Base-by-base conservation (phyloP, 2,888 invertebrate genomes). In the Deilephila elpenor region DNA sequence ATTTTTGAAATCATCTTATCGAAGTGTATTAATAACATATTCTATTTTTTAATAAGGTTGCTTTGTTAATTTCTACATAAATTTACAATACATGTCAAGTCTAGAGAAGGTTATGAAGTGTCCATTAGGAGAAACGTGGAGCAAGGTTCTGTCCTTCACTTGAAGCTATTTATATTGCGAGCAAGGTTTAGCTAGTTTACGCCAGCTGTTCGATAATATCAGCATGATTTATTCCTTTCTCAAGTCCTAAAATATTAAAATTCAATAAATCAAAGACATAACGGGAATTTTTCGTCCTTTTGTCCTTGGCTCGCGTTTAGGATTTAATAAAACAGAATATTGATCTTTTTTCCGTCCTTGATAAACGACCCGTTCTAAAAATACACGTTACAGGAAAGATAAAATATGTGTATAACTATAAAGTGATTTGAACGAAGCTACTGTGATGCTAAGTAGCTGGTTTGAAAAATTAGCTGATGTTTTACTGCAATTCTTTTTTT, bases 81-180 rank as follows among this genome's bases (percentile, higher is more conserved):
- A 1, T 51, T 51, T 67, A 25, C 20, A 17, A 51, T 25, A 14
- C 6, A 67, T 51, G 51, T 25, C 51, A 29, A 51, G 67, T 67
- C 51, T 67, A 20, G 67, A 44, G 44, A 67, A 67, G 44, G 67
- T 14, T 51, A 51, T 25, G 51, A 67, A 17, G 51, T 51, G 11
- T 51, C 67, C 20, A 51, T 51, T 67, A 67, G 44, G 37, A 64
- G 25, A 67, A 67, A 44, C 5, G 14, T 44, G 14, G 25, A 14
- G 25, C 51, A 67, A 25, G 17, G 51, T 51, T 25, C 51, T 44
- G 67, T 67, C 67, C 67, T 67, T 67, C 67, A 51, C 3, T 20
- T 7, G 67, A 25, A 51, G 25, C 25, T 67, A 67, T 67, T 67
- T 67, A 51, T 67, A 51, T 51, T 44, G n/a, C 67, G 25, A 25